phyloP scores from a whole-genome alignment of 2,113 vertebrate species.

The Cynocephalus volans region DNA sequence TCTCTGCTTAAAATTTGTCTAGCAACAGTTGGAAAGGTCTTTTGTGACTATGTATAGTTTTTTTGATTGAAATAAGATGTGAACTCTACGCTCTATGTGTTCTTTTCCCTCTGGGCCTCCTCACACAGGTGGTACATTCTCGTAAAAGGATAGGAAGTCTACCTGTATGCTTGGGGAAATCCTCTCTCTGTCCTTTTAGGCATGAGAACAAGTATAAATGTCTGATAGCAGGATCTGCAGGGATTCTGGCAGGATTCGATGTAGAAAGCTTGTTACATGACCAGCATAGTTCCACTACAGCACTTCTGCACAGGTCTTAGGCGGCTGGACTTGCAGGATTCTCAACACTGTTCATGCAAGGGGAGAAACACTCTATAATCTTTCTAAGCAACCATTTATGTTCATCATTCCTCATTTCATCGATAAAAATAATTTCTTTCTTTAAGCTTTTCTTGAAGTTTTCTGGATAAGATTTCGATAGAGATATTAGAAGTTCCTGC shows the following conservation, averaged over 20 bases:
- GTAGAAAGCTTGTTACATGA: no score
- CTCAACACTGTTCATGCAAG: background rate
- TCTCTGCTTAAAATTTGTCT: background rate
- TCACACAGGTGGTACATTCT: background rate
- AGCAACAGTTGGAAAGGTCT: background rate
- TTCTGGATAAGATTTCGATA: background rate
- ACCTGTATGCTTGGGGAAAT: background rate
- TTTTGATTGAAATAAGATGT: background rate
- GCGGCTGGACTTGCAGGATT: fast-evolving
- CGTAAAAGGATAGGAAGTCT: background rate
- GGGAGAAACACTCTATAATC: background rate
- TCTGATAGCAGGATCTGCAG: background rate
- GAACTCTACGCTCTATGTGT: background rate
- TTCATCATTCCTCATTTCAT: background rate
- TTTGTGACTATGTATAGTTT: background rate
- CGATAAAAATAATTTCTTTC: background rate
- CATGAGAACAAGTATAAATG: background rate
- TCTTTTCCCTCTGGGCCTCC: background rate
- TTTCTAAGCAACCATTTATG: background rate
- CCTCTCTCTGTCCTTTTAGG: background rate
- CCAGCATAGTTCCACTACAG: background rate
- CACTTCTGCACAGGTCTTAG: background rate
- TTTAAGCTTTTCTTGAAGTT: background rate
- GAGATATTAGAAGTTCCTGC: background rate
- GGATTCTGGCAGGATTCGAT: background rate